Evolutionary conservation across 2,113 vertebrate genomes (phyloP).

Genomic region (Lasiurus cinereus): DNA sequence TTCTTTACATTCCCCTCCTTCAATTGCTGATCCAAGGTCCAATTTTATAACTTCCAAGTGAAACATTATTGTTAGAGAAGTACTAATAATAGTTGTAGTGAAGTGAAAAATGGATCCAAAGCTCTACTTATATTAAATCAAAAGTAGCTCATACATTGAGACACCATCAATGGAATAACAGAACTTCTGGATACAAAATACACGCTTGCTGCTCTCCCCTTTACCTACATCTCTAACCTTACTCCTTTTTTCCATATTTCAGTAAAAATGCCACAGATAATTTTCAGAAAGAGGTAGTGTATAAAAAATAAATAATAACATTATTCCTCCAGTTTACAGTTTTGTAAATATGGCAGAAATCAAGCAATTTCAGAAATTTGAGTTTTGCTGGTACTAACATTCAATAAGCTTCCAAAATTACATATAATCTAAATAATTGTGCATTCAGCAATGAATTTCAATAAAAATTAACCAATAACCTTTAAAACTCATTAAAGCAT

Average conservation of each 20-base stretch:
- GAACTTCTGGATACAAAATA: neutral
- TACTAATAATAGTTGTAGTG: neutral
- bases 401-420: slow-evolving; percentile 2
- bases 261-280: neutral
- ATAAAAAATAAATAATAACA: neutral
- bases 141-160: neutral
- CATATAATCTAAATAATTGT: neutral
- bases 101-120: slow-evolving; percentile 37
- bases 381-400: neutral
- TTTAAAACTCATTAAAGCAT: slow-evolving; percentile 12
- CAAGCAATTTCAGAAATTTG: neutral
- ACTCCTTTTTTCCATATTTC: neutral
- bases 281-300: neutral
- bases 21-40: neutral
- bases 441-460: neutral
- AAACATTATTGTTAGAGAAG: neutral
- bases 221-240: neutral
- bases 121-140: neutral
- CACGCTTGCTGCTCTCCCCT: neutral
- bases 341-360: slow-evolving; percentile 37
- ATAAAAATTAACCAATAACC: slow-evolving; percentile 19
- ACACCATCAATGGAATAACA: neutral
- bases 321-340: neutral
- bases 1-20: neutral
- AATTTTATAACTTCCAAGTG: slow-evolving; percentile 10